phyloP scores from a whole-genome alignment of 2,113 vertebrate genomes.

The Fregata magnificens region DNA sequence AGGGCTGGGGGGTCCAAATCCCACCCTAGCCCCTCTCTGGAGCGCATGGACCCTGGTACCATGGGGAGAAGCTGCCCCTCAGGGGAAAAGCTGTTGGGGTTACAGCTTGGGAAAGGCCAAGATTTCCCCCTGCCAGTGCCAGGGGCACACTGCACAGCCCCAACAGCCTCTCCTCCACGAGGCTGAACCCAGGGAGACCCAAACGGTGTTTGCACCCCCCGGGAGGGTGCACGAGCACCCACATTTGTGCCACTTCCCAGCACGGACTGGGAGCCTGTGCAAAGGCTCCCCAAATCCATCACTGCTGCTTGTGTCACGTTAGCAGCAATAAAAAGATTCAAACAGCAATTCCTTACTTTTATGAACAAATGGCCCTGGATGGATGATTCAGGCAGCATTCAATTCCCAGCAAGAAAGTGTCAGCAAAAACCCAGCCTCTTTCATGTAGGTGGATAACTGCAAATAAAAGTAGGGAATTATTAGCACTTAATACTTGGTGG shows the following conservation, averaged over 20 bases:
- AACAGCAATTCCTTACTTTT: conserved; percentile 57
- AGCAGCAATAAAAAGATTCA: conserved; percentile 39
- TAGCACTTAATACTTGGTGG: conserved; percentile 12
- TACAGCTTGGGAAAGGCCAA: background rate
- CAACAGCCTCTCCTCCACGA: background rate
- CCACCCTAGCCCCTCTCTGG: background rate
- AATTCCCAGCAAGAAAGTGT: conserved; percentile 48
- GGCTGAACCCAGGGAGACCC: background rate
- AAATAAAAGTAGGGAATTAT: conserved; percentile 56
- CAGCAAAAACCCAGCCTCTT: conserved; percentile 42
- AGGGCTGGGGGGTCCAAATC: background rate
- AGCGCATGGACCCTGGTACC: accelerated
- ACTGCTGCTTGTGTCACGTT: background rate
- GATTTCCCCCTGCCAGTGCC: background rate
- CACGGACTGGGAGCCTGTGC: background rate
- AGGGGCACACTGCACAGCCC: background rate
- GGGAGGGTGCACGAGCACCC: background rate
- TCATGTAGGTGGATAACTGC: conserved; percentile 39
- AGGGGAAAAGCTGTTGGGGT: background rate
- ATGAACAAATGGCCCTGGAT: conserved; percentile 55
- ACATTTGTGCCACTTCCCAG: background rate
- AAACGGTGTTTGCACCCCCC: background rate
- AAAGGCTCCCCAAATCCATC: background rate
- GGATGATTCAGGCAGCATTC: conserved; percentile 61
- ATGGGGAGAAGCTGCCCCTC: background rate